Base-by-base conservation (phyloP, 2,113 vertebrate genomes). In the Nothobranchius kuhntae region DNA sequence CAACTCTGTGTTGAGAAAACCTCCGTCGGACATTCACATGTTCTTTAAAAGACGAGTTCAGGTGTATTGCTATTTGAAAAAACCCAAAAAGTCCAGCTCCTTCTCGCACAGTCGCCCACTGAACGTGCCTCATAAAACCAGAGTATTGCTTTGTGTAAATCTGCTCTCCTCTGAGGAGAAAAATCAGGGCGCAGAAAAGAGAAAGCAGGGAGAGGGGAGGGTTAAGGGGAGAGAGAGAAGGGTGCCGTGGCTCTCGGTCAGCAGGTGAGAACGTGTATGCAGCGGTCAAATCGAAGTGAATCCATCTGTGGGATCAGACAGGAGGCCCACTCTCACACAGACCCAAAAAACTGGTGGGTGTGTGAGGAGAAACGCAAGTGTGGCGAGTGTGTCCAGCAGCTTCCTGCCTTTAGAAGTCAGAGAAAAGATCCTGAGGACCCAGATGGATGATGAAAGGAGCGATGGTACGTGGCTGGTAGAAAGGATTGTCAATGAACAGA, bases 401-500 rank as follows among this genome's bases (percentile, higher is more conserved):
- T 93, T 94, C 92, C 94, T 92, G 94, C 93, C 92, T 94, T 94
- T 97, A 99, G 95, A 98, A 98, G 95, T 99, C 97, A 94, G 97
- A 98, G 95, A 98, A 98, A 94, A 97, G 95, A 94, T 98, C 97
- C 94, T 97, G 97, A 90, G 96, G 96, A 91, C 96, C 95, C 94
- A 99, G 96, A 91, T 99, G 96, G 93, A 99, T 97, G 94, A 99
- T 97, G 93, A 97, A 95, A 91, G 96, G 97, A 91, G 96, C 96
- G 90, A 99, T 91, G 95, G 96, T 95, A 92, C 97, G 95, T 80
- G 96, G 95, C 94, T 96, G 97, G 95, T 97, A 97, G 94, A 97
- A 99, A 93, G 96, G 96, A 94, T 95, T 97, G 95, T 97, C 96
- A 93, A 99, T 98, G 94, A 98, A 99, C 95, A 98, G 96, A 93